A percentile compares a stretch with the other conserved stretches of the same genome.
phyloP scores from a whole-genome alignment of 1,140 invertebrate species.

The Calosoma granatense region DNA sequence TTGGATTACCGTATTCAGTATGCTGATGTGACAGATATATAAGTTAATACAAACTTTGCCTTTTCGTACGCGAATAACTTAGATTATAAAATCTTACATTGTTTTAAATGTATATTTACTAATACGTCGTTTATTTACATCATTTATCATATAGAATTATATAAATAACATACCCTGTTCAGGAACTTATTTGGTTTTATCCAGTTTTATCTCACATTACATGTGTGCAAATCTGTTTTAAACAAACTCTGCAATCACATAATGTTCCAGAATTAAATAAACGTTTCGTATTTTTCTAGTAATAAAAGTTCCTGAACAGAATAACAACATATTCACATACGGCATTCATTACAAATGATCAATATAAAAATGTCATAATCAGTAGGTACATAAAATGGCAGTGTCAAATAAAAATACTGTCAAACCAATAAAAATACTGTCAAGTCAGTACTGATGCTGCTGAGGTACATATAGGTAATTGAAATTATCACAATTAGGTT shows the following conservation, averaged over 20 bases:
- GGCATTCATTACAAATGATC: not conserved
- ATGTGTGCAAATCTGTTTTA: too few relatives aligned
- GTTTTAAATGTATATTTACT: not conserved
- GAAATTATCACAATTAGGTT: too few relatives aligned
- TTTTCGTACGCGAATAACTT: not conserved
- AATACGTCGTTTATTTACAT: not conserved
- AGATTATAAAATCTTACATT: not conserved
- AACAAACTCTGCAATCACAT: not conserved
- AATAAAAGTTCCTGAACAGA: not conserved
- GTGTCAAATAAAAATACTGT: too few relatives aligned
- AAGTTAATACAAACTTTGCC: not conserved
- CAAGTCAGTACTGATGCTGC: too few relatives aligned
- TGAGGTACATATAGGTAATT: too few relatives aligned
- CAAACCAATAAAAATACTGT: too few relatives aligned
- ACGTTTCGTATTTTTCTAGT: not conserved
- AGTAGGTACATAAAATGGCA: too few relatives aligned
- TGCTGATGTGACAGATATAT: not conserved
- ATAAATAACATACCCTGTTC: not conserved
- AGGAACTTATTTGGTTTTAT: not conserved
- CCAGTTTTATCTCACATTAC: too few relatives aligned
- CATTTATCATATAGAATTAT: not conserved
- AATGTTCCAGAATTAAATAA: not conserved
- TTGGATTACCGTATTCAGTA: not conserved
- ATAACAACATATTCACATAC: not conserved
- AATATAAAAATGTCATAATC: not conserved